Base-by-base conservation (phyloP, 1,140 invertebrate species). In the Formica selysi region DNA sequence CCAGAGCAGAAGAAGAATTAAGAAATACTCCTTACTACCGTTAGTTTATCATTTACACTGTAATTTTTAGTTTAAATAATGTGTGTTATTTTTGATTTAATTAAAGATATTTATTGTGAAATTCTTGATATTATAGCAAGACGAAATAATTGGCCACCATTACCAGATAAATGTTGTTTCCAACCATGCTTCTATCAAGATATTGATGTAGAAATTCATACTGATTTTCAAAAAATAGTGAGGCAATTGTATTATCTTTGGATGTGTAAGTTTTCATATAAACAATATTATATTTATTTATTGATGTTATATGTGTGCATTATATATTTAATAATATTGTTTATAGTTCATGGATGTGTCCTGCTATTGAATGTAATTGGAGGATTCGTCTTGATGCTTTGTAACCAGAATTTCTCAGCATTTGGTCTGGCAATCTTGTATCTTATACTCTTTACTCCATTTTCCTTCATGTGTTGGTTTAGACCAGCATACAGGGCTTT, bases 131-230 rank as follows among this genome's bases (percentile, higher is more conserved):
- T 78, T 78, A 38, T 96, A 96, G 98, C 97, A 70, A 96, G 98
- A 88, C 96, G 97, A 92, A 99, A 99, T 94, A 99, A 99, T 95
- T 99, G 99, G 99, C 99, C 99, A 3, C 99, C 99, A 16, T 94
- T 99, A 79, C 99, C 99, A 6, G 97, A 97, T 48, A 97, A 97
- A 89, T 99, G 97, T 90, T 99, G 98, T 92, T 96, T 99, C 71
- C 98, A 99, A 93, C 99, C 99, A 1, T 99, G 99, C 95, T 99
- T 99, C 95, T 99, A 99, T 95, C 99, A 99, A 96, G 99, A 99
- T 95, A 99, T 99, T 88, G 98, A 98, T 95, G 98, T 99, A n/a
- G 99, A 99, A 94, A 99, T 99, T 95, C 98, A 99, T 26, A 95
- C 98, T 68, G 98, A 99, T 94, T 99, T 99, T 95, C 99, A 99